Evolutionary conservation across 2,113 vertebrate species (phyloP).

Genomic region (Mungos mungo): DNA sequence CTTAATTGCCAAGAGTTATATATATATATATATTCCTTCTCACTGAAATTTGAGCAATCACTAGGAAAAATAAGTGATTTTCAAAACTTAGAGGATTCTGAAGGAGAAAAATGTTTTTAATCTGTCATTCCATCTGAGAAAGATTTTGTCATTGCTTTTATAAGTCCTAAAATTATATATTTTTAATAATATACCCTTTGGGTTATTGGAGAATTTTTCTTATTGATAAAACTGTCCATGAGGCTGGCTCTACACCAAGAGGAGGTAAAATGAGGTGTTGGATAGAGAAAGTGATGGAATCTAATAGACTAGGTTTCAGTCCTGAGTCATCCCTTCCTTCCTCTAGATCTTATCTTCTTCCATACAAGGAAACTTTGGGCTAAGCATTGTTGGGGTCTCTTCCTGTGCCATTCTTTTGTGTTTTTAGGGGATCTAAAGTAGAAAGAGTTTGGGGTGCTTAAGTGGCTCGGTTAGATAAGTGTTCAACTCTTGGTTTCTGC

Average conservation of each 20-base stretch:
- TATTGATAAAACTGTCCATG: not conserved
- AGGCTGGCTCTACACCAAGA: not conserved
- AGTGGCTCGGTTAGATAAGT: too few relatives aligned
- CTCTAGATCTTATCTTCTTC: not conserved
- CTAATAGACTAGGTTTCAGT: not conserved
- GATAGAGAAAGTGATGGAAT: not conserved
- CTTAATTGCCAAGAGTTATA: constrained; percentile 80
- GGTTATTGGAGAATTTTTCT: constrained; percentile 35
- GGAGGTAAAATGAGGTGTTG: not conserved
- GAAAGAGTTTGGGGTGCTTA: not conserved
- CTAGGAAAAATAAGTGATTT: constrained; percentile 56
- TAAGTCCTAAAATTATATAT: not conserved
- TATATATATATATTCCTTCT: not conserved
- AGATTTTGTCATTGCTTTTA: constrained; percentile 41
- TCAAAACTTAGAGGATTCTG: constrained; percentile 26
- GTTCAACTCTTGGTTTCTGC: too few relatives aligned
- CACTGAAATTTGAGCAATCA: constrained; percentile 49
- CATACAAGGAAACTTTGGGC: not conserved
- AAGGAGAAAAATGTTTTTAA: constrained; percentile 32
- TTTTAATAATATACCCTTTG: constrained; percentile 45
- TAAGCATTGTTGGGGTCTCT: not conserved
- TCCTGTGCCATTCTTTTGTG: not conserved
- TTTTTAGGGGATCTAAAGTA: not conserved
- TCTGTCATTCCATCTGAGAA: not conserved
- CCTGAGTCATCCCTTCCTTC: not conserved